Evolutionary conservation across 2,797 vertebrate species (phyloP).

Genomic region (Gobionotothen gibberifrons): DNA sequence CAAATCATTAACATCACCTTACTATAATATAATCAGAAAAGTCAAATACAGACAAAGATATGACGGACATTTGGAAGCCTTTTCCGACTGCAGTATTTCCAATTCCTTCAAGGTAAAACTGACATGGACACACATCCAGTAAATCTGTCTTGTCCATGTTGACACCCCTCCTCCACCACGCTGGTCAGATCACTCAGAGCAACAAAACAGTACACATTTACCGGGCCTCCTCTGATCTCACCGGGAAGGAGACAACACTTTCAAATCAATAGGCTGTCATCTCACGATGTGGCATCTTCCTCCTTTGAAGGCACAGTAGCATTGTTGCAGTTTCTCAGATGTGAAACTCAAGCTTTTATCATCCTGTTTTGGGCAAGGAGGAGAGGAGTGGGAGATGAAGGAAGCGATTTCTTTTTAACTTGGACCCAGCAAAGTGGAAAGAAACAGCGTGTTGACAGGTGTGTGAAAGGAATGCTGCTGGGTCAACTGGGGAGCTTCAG

Average conservation of each 20-base stretch:
- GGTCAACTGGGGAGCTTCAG: constrained; percentile 77
- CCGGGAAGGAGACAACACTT: constrained; percentile 78
- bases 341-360: constrained; percentile 84
- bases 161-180: constrained; percentile 62
- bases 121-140: constrained; percentile 27
- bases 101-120: constrained; percentile 34
- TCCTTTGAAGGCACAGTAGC: constrained; percentile 81
- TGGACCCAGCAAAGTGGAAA: constrained; percentile 78
- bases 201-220: constrained; percentile 64
- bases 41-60: constrained; percentile 1
- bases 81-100: background rate
- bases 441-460: constrained; percentile 74
- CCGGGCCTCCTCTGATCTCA: constrained; percentile 78
- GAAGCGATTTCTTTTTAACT: constrained; percentile 77
- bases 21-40: background rate
- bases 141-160: constrained; percentile 38
- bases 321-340: constrained; percentile 78
- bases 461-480: constrained; percentile 67
- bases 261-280: constrained; percentile 80
- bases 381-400: constrained; percentile 72
- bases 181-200: constrained; percentile 78
- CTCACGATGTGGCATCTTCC: constrained; percentile 76
- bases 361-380: constrained; percentile 71
- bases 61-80: background rate
- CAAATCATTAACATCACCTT: background rate